Conservation (phyloP, 2,797 vertebrate genomes). For the Eospalax fontanierii region DNA sequence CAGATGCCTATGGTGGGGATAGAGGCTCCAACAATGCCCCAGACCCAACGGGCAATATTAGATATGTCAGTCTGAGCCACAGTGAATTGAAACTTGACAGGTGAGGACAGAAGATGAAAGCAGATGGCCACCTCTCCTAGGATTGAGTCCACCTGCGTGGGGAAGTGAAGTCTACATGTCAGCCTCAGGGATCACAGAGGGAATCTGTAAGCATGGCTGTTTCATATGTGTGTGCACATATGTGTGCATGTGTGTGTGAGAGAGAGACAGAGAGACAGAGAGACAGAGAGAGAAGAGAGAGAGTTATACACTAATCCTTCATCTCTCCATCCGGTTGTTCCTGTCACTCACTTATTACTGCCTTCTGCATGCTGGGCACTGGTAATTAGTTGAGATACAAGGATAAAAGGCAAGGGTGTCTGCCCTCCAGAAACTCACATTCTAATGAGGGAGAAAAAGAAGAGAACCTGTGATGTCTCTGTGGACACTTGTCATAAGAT, state of each 20-base stretch:
- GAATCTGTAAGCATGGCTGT: background rate
- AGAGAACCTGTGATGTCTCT: background rate
- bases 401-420: background rate
- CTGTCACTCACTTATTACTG: background rate
- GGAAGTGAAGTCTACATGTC: conserved; percentile 62
- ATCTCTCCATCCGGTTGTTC: background rate
- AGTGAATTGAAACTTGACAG: conserved; percentile 80
- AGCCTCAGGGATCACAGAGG: background rate
- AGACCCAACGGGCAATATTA: conserved; percentile 69
- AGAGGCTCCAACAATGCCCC: conserved; percentile 62
- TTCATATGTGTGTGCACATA: background rate
- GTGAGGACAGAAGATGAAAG: conserved; percentile 81
- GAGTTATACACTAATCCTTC: background rate
- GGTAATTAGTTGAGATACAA: background rate
- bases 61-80: conserved; percentile 68
- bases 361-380: background rate
- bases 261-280: background rate
- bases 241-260: background rate
- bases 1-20: conserved; percentile 44
- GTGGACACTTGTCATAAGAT: background rate
- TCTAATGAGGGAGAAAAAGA: background rate
- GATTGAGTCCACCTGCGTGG: conserved; percentile 56
- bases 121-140: conserved; percentile 74
- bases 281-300: no score
- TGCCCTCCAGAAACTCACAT: conserved; percentile 1